phyloP scores from a whole-genome alignment of 2,797 vertebrate genomes.

The Lateolabrax maculatus region DNA sequence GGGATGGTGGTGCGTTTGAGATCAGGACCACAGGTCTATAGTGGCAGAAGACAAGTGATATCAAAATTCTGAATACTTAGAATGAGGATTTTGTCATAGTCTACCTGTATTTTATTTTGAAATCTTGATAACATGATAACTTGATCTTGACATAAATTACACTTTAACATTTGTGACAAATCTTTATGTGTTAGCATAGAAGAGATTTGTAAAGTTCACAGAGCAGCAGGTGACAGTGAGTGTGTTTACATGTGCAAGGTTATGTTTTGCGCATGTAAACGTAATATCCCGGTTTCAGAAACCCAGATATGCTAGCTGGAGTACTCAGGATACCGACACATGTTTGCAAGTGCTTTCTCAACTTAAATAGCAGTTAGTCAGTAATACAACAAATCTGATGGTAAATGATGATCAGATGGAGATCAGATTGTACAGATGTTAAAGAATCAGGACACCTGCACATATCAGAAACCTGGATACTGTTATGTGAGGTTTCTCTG shows the following conservation, averaged over 20 bases:
- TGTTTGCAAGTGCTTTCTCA: neutral
- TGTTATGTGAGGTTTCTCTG: neutral
- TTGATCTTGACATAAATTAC: neutral
- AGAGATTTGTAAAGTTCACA: slow-evolving; percentile 4
- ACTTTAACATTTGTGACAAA: neutral
- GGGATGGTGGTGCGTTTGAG: neutral
- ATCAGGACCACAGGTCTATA: neutral
- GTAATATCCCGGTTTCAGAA: neutral
- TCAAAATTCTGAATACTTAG: neutral
- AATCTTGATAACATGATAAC: too few relatives aligned
- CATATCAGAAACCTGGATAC: neutral
- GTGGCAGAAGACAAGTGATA: accelerated
- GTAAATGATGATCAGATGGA: neutral
- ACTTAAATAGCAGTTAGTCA: neutral
- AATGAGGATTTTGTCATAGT: neutral
- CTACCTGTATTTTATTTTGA: neutral
- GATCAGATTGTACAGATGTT: neutral
- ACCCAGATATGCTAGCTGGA: neutral
- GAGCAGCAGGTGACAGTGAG: neutral
- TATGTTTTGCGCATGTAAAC: neutral
- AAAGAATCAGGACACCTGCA: neutral
- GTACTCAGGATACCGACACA: too few relatives aligned
- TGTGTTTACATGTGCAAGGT: neutral
- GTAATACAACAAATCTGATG: neutral
- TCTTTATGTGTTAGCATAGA: neutral